Conservation (phyloP, 1,140 invertebrate genomes). For the Phymastichus coffea region DNA sequence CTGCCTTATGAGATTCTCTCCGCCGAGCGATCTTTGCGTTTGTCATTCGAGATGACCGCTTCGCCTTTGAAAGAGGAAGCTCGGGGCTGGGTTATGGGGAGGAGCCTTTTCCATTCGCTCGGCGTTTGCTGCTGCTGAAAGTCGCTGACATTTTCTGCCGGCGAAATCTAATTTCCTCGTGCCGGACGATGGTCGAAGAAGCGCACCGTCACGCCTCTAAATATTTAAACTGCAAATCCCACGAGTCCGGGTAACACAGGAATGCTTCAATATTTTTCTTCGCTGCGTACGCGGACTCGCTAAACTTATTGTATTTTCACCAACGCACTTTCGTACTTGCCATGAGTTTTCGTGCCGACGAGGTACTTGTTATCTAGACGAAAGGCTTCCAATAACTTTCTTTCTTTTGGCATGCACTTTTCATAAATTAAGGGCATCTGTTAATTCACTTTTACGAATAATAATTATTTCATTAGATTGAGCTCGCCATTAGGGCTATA, state of each 20-base stretch:
- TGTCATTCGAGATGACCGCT: slow-evolving; percentile 8
- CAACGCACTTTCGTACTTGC: too few relatives aligned
- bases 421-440: too few relatives aligned
- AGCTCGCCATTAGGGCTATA: too few relatives aligned
- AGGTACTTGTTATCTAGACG: too few relatives aligned
- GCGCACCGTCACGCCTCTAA: slow-evolving; percentile 10
- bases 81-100: not conserved
- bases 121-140: not conserved
- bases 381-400: too few relatives aligned
- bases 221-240: slow-evolving; percentile 43
- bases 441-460: too few relatives aligned
- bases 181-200: slow-evolving; percentile 23
- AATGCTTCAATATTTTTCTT: not conserved
- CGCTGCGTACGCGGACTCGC: slow-evolving; percentile 2
- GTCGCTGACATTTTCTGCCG: slow-evolving; percentile 20
- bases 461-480: too few relatives aligned
- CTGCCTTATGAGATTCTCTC: not conserved
- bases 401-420: too few relatives aligned
- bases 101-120: slow-evolving; percentile 4
- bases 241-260: not conserved
- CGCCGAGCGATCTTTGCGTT: not conserved
- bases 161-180: slow-evolving; percentile 24
- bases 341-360: too few relatives aligned
- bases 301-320: too few relatives aligned
- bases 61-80: slow-evolving; percentile 24